Percentiles rank a stretch among this genome's conserved stretches.
These are phyloP conservation scores for Drosophila leonis DNA, from an alignment of 2,888 invertebrate species.

Conservation along the genomic window DNA sequence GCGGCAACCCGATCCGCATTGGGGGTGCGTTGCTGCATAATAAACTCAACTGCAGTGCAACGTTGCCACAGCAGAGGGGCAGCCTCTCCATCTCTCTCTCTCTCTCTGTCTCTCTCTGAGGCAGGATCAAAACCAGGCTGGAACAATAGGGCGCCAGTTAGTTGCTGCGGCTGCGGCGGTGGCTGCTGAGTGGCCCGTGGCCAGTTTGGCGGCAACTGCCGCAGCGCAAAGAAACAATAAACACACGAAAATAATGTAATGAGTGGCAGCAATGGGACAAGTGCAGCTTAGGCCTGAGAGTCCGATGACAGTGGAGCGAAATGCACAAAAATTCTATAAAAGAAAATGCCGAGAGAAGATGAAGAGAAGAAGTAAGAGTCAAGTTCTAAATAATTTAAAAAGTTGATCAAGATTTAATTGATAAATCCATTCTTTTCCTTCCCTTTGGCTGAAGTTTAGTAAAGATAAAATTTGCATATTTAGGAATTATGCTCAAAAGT, in stretches of 20 bases:
- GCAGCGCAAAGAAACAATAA: slow-evolving; percentile 73
- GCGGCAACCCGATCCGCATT: slow-evolving; percentile 63
- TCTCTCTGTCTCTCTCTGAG: background rate
- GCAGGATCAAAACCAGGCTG: slow-evolving; percentile 24
- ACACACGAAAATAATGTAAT: slow-evolving; percentile 80
- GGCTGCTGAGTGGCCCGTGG: slow-evolving; percentile 20
- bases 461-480: too few relatives aligned
- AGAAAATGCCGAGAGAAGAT: too few relatives aligned
- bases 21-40: slow-evolving; percentile 79
- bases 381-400: background rate
- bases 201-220: slow-evolving; percentile 59
- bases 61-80: slow-evolving; percentile 1
- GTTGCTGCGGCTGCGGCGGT: slow-evolving; percentile 38
- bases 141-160: slow-evolving; percentile 79
- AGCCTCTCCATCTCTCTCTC: background rate
- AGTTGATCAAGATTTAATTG: background rate
- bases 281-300: slow-evolving; percentile 54
- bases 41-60: slow-evolving; percentile 57
- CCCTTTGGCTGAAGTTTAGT: too few relatives aligned
- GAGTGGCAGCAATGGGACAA: slow-evolving; percentile 75
- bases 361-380: background rate
- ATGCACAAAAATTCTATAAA: too few relatives aligned
- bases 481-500: too few relatives aligned
- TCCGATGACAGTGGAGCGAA: slow-evolving; percentile 40
- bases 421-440: too few relatives aligned